Evolutionary conservation across 2,888 invertebrate genomes (phyloP).

Genomic region (Diarsia rubi): DNA sequence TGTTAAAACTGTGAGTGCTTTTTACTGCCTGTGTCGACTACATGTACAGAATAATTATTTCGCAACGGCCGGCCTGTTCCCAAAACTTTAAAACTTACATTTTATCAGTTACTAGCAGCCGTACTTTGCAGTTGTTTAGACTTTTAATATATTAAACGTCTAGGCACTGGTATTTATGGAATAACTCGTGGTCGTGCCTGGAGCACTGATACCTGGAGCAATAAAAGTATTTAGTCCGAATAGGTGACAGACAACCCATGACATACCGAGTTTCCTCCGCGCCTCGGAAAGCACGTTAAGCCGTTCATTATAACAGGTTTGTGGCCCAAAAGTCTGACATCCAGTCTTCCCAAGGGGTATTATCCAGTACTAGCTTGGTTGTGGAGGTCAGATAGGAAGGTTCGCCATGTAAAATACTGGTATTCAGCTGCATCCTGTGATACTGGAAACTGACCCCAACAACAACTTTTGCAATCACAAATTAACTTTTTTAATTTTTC

Average conservation of each 20-base stretch:
- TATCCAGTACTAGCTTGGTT: background rate
- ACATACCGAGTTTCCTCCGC: background rate
- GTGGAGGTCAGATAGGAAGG: background rate
- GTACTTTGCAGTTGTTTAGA: background rate
- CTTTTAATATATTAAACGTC: constrained; percentile 3
- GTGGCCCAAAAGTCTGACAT: background rate
- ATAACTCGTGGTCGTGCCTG: background rate
- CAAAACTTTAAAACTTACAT: constrained; percentile 44
- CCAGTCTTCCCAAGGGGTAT: background rate
- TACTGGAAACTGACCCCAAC: background rate
- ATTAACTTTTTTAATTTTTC: constrained; percentile 20
- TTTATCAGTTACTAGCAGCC: constrained; percentile 38
- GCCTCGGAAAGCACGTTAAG: background rate
- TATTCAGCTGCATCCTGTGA: background rate
- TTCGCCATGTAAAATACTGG: background rate
- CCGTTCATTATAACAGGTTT: background rate
- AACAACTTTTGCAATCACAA: background rate
- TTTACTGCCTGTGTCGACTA: constrained; percentile 59
- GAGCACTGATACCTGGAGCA: background rate
- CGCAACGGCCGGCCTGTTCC: constrained; percentile 29
- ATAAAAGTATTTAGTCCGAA: no score
- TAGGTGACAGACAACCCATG: background rate
- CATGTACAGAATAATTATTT: constrained; percentile 58
- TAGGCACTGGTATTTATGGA: constrained; percentile 1
- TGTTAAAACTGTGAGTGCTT: constrained; percentile 74